Base-by-base conservation (phyloP, 1,140 invertebrate species). In the Onthophagus taurus region DNA sequence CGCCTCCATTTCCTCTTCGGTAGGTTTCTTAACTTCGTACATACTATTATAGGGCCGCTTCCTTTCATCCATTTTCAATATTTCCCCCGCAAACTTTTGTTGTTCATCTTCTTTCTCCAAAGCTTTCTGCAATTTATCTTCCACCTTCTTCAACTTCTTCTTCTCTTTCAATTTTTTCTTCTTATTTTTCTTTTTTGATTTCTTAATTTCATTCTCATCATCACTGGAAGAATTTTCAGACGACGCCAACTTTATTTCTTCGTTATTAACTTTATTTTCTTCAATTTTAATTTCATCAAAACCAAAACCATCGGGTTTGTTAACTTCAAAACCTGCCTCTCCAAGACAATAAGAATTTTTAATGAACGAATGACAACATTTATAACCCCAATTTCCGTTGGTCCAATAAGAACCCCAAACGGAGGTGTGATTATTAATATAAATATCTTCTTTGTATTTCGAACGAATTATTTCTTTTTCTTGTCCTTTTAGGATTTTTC, bases 381-480 rank as follows among this genome's bases (percentile, higher is more conserved):
- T 86, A 63, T 85, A 99, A 0, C 94, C 96, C 96, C 96, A 99
- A 43, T 79, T 70, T 0, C 90, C 91, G 47, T 80, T 77, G 50
- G 77, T 77, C 93, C 94, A 99, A 63, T 76, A 97, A 0, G 92
- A 97, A 2, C 96, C 96, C 86, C 88, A 99, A 7, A 99, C 83
- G 13, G 81, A 81, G 0, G 81, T 89, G 63, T 98, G 95, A 64
- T 97, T 97, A 59, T 92, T 92, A 1, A 82, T 79, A 48, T 81
- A 79, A 9, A 93, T 74, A 69, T 99, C 95, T 71, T 99, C 96
- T 64, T 97, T 92, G 65, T 97, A 99, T 60, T 83, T 85, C 9
- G 83, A 96, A 61, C 82, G 74, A 5, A 95, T 77, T 0, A 86
- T 69, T 46, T 82, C 77, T 59, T 90, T 90, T 59, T 98, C 93